phyloP scores from a whole-genome alignment of 2,797 vertebrate genomes.

The Phoeniculus purpureus region DNA sequence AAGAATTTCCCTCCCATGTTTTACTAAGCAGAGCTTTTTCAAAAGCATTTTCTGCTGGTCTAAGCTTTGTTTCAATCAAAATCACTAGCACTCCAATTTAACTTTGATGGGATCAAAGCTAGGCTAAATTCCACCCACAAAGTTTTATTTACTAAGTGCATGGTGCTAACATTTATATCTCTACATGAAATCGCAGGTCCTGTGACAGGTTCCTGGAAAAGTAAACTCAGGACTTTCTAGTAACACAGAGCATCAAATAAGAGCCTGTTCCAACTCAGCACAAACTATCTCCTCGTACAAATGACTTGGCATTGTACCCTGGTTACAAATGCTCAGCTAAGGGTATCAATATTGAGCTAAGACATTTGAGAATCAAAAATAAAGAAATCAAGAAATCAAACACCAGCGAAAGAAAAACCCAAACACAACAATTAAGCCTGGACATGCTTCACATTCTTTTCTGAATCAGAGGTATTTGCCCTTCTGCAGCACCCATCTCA shows the following conservation, averaged over 20 bases:
- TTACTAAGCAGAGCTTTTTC: conserved; percentile 5
- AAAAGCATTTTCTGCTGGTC: not conserved
- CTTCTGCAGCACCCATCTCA: not conserved
- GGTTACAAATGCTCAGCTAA: not conserved
- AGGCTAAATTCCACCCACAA: not conserved
- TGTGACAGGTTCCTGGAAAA: not conserved
- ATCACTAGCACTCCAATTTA: not conserved
- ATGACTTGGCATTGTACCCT: not conserved
- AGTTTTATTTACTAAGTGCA: not conserved
- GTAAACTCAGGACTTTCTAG: not conserved
- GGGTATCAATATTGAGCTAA: not conserved
- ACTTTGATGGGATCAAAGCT: not conserved
- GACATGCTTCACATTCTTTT: conserved; percentile 20
- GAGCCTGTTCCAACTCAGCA: not conserved
- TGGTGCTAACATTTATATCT: not conserved
- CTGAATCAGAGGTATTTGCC: not conserved
- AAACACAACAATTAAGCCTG: not conserved
- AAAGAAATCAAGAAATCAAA: conserved; percentile 13
- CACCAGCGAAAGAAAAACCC: not conserved
- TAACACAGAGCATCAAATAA: not conserved
- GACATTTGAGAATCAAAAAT: not conserved
- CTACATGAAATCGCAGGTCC: not conserved
- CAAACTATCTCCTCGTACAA: not conserved
- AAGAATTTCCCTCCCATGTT: not conserved
- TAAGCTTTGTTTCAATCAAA: not conserved